Base-by-base conservation (phyloP, 2,888 invertebrate genomes). In the Furcula furcula region DNA sequence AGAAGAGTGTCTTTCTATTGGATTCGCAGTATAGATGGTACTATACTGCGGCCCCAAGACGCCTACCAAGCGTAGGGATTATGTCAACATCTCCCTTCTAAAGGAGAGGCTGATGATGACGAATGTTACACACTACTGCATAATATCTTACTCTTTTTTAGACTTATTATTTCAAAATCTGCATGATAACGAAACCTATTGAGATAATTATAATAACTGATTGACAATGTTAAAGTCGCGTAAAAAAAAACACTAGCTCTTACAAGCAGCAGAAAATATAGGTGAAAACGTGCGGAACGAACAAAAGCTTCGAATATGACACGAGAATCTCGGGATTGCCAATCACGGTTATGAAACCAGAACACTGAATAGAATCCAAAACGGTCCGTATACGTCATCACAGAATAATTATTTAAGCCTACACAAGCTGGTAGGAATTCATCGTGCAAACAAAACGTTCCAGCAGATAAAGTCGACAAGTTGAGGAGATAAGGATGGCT, bases 391-490 rank as follows among this genome's bases (percentile, higher is more conserved):
- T n/a, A 56, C 64, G 66, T 72, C 69, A 75, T 46, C 41, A 36
- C 34, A 29, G 39, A 67, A 59, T 58, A 55, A 75, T 72, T 65
- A 52, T 43, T 43, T 49, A 51, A 62, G 57, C 40, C 55, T 38
- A 60, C 55, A 64, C 45, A 50, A 37, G 50, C 53, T 14, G 42
- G 42, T 29, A 45, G 74, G 79, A 72, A 80, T 78, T 65, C 65
- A 53, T 46, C 44, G 55, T 45, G 56, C 71, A 74, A 80, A 80
- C 62, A 65, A 59, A 65, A 48, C 42, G 46, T 42, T 38, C 41
- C 35, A 36, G 41, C 27, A 38, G 55, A 60, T 57, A 63, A 45
- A 34, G 38, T 39, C 47, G 46, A 40, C 55, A 50, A 49, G 44
- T 37, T 45, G 36, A 34, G 37, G 19, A 49, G 61, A 64, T 64